Percentiles rank a stretch among this genome's conserved stretches.
These are phyloP conservation scores for Actinernus sp. DNA, from an alignment of 92 coral and sea anemone species.

Conservation along the genomic window DNA sequence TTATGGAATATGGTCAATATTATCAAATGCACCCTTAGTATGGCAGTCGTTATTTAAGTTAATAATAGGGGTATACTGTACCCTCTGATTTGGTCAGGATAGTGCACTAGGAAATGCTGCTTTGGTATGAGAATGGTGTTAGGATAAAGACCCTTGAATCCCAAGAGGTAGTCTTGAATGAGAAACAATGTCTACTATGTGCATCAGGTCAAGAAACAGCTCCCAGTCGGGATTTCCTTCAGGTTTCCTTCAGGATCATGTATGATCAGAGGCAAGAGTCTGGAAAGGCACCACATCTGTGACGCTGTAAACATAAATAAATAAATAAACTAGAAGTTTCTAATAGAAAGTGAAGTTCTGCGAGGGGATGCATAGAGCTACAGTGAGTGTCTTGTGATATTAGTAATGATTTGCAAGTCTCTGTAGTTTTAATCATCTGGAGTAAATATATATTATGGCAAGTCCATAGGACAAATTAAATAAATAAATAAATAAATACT, in stretches of 20 bases:
- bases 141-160: slow-evolving; percentile 32
- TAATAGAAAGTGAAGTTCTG: too few species aligned
- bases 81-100: slow-evolving; percentile 36
- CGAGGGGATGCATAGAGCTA: too few species aligned
- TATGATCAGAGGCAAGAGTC: slow-evolving; percentile 37
- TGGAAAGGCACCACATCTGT: slow-evolving; percentile 57
- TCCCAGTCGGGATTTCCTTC: slow-evolving; percentile 33
- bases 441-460: too few species aligned
- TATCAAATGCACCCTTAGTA: too few species aligned
- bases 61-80: too few species aligned
- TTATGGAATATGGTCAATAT: too few species aligned
- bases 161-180: slow-evolving; percentile 48
- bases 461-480: too few species aligned
- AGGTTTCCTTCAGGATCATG: slow-evolving; percentile 22
- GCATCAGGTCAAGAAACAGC: slow-evolving; percentile 38
- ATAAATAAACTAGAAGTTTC: neutral
- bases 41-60: too few species aligned
- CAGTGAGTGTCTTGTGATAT: too few species aligned
- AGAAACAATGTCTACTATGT: slow-evolving; percentile 52
- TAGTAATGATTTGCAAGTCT: too few species aligned
- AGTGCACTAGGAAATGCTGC: slow-evolving; percentile 62
- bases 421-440: too few species aligned
- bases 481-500: too few species aligned
- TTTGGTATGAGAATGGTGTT: slow-evolving; percentile 44
- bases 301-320: slow-evolving; percentile 28